Evolutionary conservation across 2,888 invertebrate genomes (phyloP), one percentile per base, ranked within the genome.

Genomic region (Trissonchulus sp.): DNA sequence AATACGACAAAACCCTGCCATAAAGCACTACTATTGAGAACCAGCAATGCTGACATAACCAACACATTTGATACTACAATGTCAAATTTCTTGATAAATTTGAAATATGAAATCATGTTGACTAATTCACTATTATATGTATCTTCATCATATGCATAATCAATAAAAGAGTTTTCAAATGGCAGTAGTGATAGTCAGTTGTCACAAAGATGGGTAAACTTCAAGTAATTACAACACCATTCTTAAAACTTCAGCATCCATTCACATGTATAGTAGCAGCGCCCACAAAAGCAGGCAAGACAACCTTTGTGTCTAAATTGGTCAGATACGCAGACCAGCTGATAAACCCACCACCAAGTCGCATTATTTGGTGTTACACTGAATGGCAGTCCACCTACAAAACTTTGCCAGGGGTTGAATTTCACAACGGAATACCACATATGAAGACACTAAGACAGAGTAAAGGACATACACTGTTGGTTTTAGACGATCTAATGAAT

Each of bases 261-360:
- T 69, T 69, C 33, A 69, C 69, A 2, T 69, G 69, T 34, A 69
- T 34, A 33, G 69, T 69, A 30, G 35, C 33, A 3, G 69, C 33
- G 2, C 69, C 69, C 3, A 69, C 69, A 8, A 69, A 69, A n/a
- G 35, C 33, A 3, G 69, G 69, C 35, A 69, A 69, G 33, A 69
- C 69, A 15, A 34, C 31, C 2, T 69, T 69, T 69, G 69, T 69
- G 8, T 30, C 23, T 3, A 69, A 69, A 15, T n/a, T 69, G 33
- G 8, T 69, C 8, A 3, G 8, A 3, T 30, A 33, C 69, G 18
- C 35, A 31, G 35, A 69, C 15, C 15, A 69, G 8, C 2, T 69
- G 35, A 69, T 69, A 8, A 31, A 33, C 18, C n/a, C n/a, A n/a
- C n/a, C n/a, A n/a, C n/a, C 69, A 23, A 3, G n/a, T 33, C 33